Conservation (phyloP, 2,888 invertebrate species). For the Drosophila mimica region DNA sequence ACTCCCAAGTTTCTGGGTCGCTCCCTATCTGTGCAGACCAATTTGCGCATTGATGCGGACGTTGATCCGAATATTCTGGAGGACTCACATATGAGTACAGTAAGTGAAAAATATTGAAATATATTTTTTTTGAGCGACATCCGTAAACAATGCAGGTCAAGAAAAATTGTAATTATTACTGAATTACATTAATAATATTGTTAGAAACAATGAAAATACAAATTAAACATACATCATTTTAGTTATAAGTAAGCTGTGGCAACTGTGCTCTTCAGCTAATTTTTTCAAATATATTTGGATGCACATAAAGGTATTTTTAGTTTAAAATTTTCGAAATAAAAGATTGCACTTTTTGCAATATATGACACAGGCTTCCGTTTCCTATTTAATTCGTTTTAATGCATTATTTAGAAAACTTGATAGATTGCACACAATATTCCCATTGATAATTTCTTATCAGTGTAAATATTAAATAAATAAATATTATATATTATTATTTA, state of each 20-base stretch:
- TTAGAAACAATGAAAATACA: not conserved
- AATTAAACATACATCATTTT: not conserved
- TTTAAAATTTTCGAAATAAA: not conserved
- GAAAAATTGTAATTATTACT: not conserved
- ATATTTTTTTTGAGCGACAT: not conserved
- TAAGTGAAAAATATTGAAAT: conserved; percentile 39
- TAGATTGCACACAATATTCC: fast-evolving
- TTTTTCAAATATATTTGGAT: not conserved
- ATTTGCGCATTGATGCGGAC: conserved; percentile 39
- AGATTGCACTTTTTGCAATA: not conserved
- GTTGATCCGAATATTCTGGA: conserved; percentile 79
- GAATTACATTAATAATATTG: not conserved
- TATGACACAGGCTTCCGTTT: not conserved
- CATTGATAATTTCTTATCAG: not conserved
- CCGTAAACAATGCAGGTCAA: not conserved
- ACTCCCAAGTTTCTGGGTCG: conserved; percentile 52
- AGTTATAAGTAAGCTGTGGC: not conserved
- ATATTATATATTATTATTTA: no score
- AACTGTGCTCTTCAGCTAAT: not conserved
- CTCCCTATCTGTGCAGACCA: conserved; percentile 28
- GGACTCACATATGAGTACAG: conserved; percentile 78
- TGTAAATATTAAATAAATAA: not conserved
- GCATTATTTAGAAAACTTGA: not conserved
- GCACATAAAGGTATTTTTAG: not conserved
- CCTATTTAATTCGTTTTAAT: not conserved